A percentile compares a stretch with the other conserved stretches of the same genome.
These are phyloP conservation scores for Caenorhabditis angaria DNA, from an alignment of 2,888 invertebrate species.

Conservation along the genomic window DNA sequence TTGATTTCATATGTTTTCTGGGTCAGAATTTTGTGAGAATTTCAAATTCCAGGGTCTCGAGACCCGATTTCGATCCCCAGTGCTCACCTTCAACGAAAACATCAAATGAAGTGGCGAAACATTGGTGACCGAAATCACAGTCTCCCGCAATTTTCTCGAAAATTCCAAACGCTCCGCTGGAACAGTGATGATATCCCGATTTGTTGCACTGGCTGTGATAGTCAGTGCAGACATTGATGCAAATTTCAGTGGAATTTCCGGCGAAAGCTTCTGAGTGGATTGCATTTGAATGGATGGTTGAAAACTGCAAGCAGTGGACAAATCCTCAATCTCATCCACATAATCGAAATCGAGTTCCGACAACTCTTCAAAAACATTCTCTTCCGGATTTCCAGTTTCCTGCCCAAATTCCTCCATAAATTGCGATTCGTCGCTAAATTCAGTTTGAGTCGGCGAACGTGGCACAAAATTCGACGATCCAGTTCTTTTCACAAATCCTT, in stretches of 20 bases:
- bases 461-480: conserved; percentile 24
- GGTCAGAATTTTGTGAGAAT: not conserved
- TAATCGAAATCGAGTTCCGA: not conserved
- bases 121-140: conserved; percentile 23
- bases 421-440: conserved; percentile 22
- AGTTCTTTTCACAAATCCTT: conserved; percentile 18
- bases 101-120: conserved; percentile 21
- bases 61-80: not conserved
- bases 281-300: conserved; percentile 25
- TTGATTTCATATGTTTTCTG: too few species aligned
- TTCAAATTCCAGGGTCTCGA: not conserved
- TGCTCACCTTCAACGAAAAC: conserved; percentile 31
- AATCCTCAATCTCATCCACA: conserved; percentile 7
- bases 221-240: conserved; percentile 39
- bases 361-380: conserved; percentile 10
- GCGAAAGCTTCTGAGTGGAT: conserved; percentile 30
- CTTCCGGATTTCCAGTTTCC: not conserved
- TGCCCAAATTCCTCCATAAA: conserved; percentile 5
- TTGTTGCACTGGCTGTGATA: conserved; percentile 11
- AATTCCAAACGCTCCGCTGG: conserved; percentile 19
- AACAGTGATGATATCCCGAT: conserved; percentile 23
- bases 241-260: conserved; percentile 10
- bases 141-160: not conserved
- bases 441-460: conserved; percentile 24
- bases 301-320: conserved; percentile 32